Base-by-base conservation (phyloP, 2,797 vertebrate species). In the Chelon auratus region DNA sequence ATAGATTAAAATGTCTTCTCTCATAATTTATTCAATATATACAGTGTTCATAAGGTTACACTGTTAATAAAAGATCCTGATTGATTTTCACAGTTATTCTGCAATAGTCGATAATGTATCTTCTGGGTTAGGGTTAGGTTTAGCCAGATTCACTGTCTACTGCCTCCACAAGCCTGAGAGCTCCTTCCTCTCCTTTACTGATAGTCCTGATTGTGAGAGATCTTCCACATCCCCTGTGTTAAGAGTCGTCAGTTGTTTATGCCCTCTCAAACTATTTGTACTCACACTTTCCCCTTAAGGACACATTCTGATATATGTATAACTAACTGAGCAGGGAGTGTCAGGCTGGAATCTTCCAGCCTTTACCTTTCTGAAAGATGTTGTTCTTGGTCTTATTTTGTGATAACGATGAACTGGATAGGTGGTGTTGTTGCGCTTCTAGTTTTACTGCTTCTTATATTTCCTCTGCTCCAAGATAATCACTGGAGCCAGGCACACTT, bases 1-100 rank as follows among this genome's bases (percentile, higher is more conserved):
- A 50, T 20, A 22, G 30, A 54, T 39, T 55, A 1, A 14, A 66
- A 66, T 40, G 4, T 65, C 56, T 24, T 43, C 26, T 1, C 4
- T 40, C 22, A 54, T 51, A n/a, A 48, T 53, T 54, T 5, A 56
- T 54, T 70, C 7, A 11, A 20, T 51, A 17, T 53, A 66, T 33
- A 48, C 36, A 18, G 24, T 65, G 13, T 65, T 64, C 17, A 39
- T n/a, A 67, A 71, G 33, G 30, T 33, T 33, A 33, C 30, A 33
- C 30, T 33, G 30, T 7, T 33, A 33, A 33, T 33, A 33, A 3
- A 43, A 14, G 40, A 63, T 62, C 3, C n/a, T 59, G 30, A 30
- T 2, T 22, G 11, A 63, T 39, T 57, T 66, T 36, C 37, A 50
- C 36, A 56, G 39, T 30, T 3, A 6, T 55, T 12, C 9, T 22